Evolutionary conservation across 2,113 vertebrate species (phyloP).

Genomic region (Nerophis lumbriciformis): DNA sequence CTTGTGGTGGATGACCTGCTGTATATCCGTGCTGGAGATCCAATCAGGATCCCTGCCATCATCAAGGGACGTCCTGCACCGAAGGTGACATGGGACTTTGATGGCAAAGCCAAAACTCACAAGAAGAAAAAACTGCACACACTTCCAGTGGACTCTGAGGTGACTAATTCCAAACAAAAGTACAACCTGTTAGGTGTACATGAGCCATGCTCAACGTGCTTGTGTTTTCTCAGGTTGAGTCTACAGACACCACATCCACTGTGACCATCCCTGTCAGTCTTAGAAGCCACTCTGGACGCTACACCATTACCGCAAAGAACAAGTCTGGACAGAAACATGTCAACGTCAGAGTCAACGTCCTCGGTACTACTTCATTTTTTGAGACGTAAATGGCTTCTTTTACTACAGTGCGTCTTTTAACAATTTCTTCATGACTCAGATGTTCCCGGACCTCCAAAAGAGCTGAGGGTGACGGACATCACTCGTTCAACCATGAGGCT

Average conservation of each 20-base stretch:
- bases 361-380: slow-evolving; percentile 72
- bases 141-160: slow-evolving; percentile 82
- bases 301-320: slow-evolving; percentile 95
- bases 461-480: slow-evolving; percentile 90
- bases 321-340: slow-evolving; percentile 95
- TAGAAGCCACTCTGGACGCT: slow-evolving; percentile 89
- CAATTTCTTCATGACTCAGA: slow-evolving; percentile 64
- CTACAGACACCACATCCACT: slow-evolving; percentile 82
- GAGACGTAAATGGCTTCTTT: background rate
- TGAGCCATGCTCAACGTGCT: background rate
- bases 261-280: slow-evolving; percentile 81
- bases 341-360: slow-evolving; percentile 87
- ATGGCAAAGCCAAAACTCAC: slow-evolving; percentile 86
- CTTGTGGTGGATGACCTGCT: slow-evolving; percentile 82
- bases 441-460: slow-evolving; percentile 90
- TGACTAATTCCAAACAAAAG: slow-evolving; percentile 20
- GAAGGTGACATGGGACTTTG: slow-evolving; percentile 93
- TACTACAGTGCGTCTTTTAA: background rate
- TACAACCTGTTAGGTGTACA: background rate
- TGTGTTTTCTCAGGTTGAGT: slow-evolving; percentile 75
- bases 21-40: slow-evolving; percentile 79
- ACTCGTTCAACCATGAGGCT: slow-evolving; percentile 87
- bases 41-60: slow-evolving; percentile 85
- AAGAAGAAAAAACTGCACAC: slow-evolving; percentile 88
- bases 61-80: slow-evolving; percentile 88